Evolutionary conservation across 2,113 vertebrate species (phyloP).

Genomic region (Elephantulus edwardii): DNA sequence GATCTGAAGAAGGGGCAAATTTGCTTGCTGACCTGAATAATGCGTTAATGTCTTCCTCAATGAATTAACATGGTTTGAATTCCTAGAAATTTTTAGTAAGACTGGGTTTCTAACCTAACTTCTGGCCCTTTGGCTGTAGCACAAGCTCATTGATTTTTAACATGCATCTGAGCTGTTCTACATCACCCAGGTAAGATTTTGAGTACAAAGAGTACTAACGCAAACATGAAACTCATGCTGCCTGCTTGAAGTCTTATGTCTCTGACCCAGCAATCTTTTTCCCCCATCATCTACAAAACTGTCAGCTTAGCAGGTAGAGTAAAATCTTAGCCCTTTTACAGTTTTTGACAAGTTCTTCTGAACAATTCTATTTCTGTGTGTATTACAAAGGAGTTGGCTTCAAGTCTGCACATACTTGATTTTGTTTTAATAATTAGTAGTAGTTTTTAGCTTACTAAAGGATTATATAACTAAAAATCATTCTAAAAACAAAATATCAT

Average conservation of each 20-base stretch:
- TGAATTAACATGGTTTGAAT: background rate
- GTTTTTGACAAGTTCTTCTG: background rate
- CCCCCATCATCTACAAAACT: background rate
- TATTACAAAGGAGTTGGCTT: background rate
- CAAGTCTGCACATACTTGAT: background rate
- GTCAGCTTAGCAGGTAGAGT: background rate
- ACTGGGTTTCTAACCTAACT: background rate
- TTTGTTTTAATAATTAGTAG: background rate
- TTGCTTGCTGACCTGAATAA: background rate
- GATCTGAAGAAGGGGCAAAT: too few species aligned
- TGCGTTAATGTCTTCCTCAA: background rate
- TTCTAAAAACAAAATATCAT: background rate
- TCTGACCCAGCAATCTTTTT: background rate
- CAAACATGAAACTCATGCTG: background rate
- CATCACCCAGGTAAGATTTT: background rate
- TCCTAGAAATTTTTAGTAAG: background rate
- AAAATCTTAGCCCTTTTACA: background rate
- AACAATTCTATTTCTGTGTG: background rate
- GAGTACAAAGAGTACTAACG: background rate
- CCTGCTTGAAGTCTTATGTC: background rate
- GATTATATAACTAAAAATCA: too few species aligned
- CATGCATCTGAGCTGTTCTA: background rate
- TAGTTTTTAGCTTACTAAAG: constrained; percentile 7
- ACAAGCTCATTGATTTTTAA: background rate
- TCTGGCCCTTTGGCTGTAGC: background rate